Conservation (phyloP, 2,113 vertebrate species). For the Macrotis lagotis region DNA sequence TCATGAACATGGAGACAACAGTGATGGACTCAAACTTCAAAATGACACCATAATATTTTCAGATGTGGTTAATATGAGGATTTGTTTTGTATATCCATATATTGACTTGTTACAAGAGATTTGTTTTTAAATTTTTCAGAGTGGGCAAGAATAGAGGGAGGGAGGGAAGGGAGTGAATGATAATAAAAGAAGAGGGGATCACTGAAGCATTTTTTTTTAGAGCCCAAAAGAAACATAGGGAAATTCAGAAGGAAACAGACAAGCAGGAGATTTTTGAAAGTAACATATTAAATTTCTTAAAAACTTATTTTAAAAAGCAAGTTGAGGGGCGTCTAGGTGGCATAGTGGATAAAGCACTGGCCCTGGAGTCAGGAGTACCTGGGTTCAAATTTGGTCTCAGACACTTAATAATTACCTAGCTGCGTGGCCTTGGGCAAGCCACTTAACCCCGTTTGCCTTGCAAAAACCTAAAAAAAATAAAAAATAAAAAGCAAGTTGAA, state of each 20-base stretch:
- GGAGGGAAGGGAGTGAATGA: background rate
- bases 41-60: background rate
- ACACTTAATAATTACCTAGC: too few relatives aligned
- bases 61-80: background rate
- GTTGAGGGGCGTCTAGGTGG: too few relatives aligned
- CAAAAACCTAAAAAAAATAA: too few relatives aligned
- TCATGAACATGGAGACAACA: background rate
- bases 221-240: background rate
- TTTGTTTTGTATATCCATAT: background rate
- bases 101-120: background rate
- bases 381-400: too few relatives aligned
- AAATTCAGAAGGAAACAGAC: background rate
- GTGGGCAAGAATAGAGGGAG: background rate
- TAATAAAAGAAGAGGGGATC: background rate
- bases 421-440: too few relatives aligned
- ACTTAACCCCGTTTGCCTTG: too few relatives aligned
- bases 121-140: background rate
- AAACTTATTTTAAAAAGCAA: background rate
- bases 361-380: too few relatives aligned
- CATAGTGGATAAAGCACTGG: too few relatives aligned
- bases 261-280: background rate
- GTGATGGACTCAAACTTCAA: background rate
- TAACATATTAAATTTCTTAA: background rate
- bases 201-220: background rate
- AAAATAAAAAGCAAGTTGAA: background rate